Evolutionary conservation across 1,140 invertebrate species (phyloP), one percentile per base, ranked within the genome.

Genomic region (Lepidostoma basale): DNA sequence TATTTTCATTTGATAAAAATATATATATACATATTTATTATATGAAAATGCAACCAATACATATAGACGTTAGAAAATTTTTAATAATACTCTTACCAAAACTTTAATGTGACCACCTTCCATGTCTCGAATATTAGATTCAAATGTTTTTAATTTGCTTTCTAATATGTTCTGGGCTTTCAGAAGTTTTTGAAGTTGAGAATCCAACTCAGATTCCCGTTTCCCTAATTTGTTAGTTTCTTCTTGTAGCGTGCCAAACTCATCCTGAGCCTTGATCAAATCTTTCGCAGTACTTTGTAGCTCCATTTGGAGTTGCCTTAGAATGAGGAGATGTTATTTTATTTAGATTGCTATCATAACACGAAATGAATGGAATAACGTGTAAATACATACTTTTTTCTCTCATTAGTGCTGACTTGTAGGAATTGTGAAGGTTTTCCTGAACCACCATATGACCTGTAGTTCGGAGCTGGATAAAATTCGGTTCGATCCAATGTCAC

Each of bases 401-500:
- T 78, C 68, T 90, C 88, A 30, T 78, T 80, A 0, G 85, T 85
- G 72, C 88, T 87, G 42, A 87, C 84, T 78, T 90, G 88, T 67
- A 92, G 83, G 75, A 76, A 89, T 36, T 81, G 79, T 0, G 81
- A 79, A 5, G 75, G 74, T 10, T 75, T 65, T 36, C 81, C 81
- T 22, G 69, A 73, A 20, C 82, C 81, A 8, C 88, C 85, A 75
- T 92, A 92, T 68, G 84, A 86, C 73, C 86, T 86, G 77, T 91
- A 92, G 76, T 88, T 84, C 6, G 90, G 90, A 62, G 79, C 77
- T 12, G 83, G 83, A 68, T 74, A 74, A 78, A 81, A 89, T 75
- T 88, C 89, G 18, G 79, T 79, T 3, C 84, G 85, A 63, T 82
- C 81, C 36, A 85, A 78, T 0, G 89, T 91, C 8, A 92, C 79